Base-by-base conservation (phyloP, 1,140 invertebrate genomes). In the Drosophila santomea region DNA sequence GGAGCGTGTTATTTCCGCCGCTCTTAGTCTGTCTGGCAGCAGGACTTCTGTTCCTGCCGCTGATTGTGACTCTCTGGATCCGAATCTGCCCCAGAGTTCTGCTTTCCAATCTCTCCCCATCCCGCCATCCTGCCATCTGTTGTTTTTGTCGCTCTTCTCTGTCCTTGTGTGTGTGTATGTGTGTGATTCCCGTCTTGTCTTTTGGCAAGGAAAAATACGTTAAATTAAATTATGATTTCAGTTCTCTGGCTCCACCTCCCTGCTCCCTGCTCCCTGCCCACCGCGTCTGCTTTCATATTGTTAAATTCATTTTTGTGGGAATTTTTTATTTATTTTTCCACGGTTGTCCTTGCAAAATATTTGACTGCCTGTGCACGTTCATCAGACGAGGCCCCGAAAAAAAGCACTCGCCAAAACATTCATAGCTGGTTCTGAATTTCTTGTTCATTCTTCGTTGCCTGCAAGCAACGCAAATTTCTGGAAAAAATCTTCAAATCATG, bases 151-250 rank as follows among this genome's bases (percentile, higher is more conserved):
- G 56, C 59, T 59, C 17, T 56, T 12, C 8, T 8, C 17, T 14
- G 38, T 10, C 0, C 32, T 1, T 10, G 32, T 23, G 43, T 20
- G 8, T 51, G 25, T 28, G 28, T 78, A 36, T 78, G 61, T 88
- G 61, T 79, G 73, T 69, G 84, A 80, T 64, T 84, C 47, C 58
- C 72, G 73, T 84, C 76, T 88, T 89, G 75, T 73, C 75, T 68
- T 88, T 74, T 71, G 74, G 69, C 79, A 68, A 73, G 57, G 76
- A 74, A 89, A 89, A 89, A 89, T 84, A 84, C 85, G 85, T 89
- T 89, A 88, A 88, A 88, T 88, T 88, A 90, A 88, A 88, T 88
- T 88, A 88, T 88, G 84, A 88, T 88, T 89, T 84, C 80, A 79
- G 85, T 68, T 69, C 66, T 39, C 58, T 44, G 57, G 55, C 63